phyloP scores from a whole-genome alignment of 2,797 vertebrate species.

The Acanthornis magna region DNA sequence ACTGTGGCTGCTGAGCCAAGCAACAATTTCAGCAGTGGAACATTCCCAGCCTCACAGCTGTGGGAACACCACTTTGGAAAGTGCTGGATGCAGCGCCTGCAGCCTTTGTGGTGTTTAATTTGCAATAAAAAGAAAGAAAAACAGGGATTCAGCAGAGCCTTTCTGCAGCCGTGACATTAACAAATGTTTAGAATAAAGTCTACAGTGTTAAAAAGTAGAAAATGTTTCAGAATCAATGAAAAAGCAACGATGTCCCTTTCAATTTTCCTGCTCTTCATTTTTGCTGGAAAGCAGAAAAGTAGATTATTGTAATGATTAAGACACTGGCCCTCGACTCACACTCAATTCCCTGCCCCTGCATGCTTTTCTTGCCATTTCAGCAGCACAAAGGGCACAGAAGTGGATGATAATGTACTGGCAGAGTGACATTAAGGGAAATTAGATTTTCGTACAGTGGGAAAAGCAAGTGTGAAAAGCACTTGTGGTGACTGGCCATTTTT shows the following conservation, averaged over 20 bases:
- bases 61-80: neutral
- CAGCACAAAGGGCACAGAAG: neutral
- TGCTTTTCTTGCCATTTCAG: neutral
- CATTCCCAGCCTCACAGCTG: neutral
- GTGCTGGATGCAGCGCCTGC: neutral
- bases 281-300: neutral
- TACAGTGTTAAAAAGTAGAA: neutral
- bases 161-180: neutral
- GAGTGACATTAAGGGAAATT: neutral
- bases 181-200: neutral
- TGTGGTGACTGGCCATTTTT: neutral
- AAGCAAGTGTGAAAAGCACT: neutral
- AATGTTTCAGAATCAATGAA: neutral
- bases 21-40: neutral
- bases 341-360: neutral
- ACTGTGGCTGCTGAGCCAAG: neutral
- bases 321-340: neutral
- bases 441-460: neutral
- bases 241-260: neutral
- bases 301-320: neutral
- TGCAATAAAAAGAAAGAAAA: neutral
- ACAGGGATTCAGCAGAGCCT: fast-evolving
- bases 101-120: neutral
- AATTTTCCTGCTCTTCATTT: neutral
- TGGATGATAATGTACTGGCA: neutral